phyloP scores from a whole-genome alignment of 2,113 vertebrate genomes.

The Pantherophis guttatus region DNA sequence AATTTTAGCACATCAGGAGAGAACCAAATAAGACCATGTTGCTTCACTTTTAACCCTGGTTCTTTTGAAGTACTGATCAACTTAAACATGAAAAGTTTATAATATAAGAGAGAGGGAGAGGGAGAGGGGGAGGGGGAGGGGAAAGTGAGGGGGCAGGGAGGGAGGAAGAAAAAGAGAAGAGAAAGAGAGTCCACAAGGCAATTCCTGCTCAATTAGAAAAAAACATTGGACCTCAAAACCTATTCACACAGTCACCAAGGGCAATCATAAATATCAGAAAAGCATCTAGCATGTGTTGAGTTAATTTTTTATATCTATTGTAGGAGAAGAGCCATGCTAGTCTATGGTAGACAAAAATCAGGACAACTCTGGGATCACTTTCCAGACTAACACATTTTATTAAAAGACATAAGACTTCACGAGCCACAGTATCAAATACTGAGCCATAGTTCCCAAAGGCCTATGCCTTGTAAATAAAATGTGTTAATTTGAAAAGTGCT shows the following conservation, averaged over 20 bases:
- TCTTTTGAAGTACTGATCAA: neutral
- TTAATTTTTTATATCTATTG: neutral
- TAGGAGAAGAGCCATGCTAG: neutral
- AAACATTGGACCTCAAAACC: neutral
- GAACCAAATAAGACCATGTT: neutral
- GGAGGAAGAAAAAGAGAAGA: neutral
- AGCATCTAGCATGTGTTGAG: neutral
- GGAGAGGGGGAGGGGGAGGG: accelerated
- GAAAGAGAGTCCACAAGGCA: neutral
- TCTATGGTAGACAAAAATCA: neutral
- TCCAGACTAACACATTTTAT: neutral
- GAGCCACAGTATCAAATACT: neutral
- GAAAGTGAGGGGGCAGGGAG: neutral
- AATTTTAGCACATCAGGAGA: neutral
- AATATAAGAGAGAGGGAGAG: neutral
- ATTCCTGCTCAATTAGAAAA: neutral
- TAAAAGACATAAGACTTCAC: neutral
- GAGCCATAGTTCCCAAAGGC: neutral
- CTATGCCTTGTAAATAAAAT: neutral
- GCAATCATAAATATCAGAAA: neutral
- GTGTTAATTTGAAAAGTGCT: neutral
- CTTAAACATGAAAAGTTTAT: neutral
- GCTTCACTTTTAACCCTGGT: neutral
- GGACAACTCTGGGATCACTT: neutral
- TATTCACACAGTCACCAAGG: neutral